Evolutionary conservation across 2,888 invertebrate species (phyloP), one percentile per base, ranked within the genome.

Genomic region (Synergus japonicus): DNA sequence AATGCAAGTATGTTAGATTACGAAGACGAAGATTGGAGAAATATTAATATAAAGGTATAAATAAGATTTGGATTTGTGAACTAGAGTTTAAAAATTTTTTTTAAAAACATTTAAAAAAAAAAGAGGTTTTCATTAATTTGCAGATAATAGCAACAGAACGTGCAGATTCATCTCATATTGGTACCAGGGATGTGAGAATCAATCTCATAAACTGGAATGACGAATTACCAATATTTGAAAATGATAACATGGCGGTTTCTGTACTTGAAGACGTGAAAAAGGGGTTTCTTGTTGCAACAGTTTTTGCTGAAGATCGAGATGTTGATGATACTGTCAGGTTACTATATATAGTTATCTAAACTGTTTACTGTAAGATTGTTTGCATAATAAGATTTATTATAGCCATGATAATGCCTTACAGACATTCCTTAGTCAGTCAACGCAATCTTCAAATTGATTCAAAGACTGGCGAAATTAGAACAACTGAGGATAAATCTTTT

Each of bases 161-260:
- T 13, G 82, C 85, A 49, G 81, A 90, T 60, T 82, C 81, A 18
- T 86, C 89, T 22, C 92, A 92, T 81, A 84, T 89, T 4, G 93
- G 93, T n/a, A 88, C 87, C 9, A 92, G 93, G 12, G 88, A 88
- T 4, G 90, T 95, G 0, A 91, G 90, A 79, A 93, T 95, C 12
- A 88, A 93, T 78, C 93, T 96, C 65, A 91, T 92, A 46, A 96
- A 96, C 91, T 94, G 94, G 93, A 96, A 96, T 90, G 96, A 96
- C 88, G 96, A 96, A 89, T 86, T 92, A 83, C 96, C 96, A 0
- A 93, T 93, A 83, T 96, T 96, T 89, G 79, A 83, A 46, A 80
- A 90, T 4, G 85, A 87, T 15, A 88, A 90, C 5, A 90, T 92
- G 54, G 92, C 87, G 0, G 93, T 93, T 0, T 84, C 90, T 7